A percentile compares a stretch with the other conserved stretches of the same genome.
These are phyloP conservation scores for Helostoma temminkii DNA, from an alignment of 2,797 vertebrate genomes.

Conservation along the genomic window DNA sequence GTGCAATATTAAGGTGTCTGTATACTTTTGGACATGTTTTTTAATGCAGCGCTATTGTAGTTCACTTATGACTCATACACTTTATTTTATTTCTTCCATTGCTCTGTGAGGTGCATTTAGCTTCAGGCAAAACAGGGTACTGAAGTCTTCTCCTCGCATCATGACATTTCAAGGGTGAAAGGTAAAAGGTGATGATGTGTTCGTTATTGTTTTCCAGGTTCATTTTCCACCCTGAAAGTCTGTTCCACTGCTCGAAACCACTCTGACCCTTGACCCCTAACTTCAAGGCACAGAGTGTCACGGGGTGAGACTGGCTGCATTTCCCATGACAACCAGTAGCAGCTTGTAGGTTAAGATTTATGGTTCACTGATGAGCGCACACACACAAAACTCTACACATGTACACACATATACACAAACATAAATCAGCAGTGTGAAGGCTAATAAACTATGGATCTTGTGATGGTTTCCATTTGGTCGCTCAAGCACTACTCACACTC, in stretches of 20 bases:
- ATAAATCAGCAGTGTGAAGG: slow-evolving; percentile 39
- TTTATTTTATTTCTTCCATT: slow-evolving; percentile 4
- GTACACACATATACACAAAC: slow-evolving; percentile 4
- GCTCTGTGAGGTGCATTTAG: slow-evolving; percentile 19
- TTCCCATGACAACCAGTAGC: slow-evolving; percentile 63
- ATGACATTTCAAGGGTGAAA: slow-evolving; percentile 65
- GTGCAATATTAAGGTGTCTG: not conserved
- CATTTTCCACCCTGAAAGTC: slow-evolving; percentile 61
- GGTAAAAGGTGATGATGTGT: slow-evolving; percentile 44
- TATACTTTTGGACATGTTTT: not conserved
- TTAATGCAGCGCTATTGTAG: not conserved
- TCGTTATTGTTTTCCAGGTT: slow-evolving; percentile 61
- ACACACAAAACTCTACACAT: slow-evolving; percentile 31
- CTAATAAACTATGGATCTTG: slow-evolving; percentile 67
- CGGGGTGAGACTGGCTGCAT: slow-evolving; percentile 44
- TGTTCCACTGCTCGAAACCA: slow-evolving; percentile 48
- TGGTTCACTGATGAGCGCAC: slow-evolving; percentile 29
- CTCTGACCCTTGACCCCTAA: slow-evolving; percentile 63
- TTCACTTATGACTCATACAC: not conserved
- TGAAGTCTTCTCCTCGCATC: slow-evolving; percentile 17
- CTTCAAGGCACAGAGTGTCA: slow-evolving; percentile 54
- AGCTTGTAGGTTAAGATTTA: slow-evolving; percentile 68
- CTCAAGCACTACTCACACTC: slow-evolving; percentile 28
- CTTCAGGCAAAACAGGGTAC: slow-evolving; percentile 15
- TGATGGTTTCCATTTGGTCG: slow-evolving; percentile 38